Percentiles rank a stretch among this genome's conserved stretches.
Evolutionary conservation across 2,113 vertebrate species (phyloP).

Genomic region (Pituophis catenifer): DNA sequence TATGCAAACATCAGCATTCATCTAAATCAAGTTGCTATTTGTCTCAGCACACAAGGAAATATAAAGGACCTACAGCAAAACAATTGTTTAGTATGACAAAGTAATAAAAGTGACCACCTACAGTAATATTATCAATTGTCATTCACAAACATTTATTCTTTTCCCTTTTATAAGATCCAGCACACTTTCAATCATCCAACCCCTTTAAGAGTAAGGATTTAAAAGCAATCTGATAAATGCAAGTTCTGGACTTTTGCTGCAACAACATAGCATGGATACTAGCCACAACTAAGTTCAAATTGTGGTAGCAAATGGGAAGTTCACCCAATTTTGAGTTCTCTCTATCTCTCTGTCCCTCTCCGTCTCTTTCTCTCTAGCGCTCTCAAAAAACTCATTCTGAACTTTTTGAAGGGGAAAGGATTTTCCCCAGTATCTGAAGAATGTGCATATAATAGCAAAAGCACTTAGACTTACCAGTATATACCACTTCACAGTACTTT

Average conservation of each 20-base stretch:
- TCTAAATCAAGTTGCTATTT: neutral
- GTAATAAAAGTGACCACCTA: neutral
- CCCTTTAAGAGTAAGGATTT: neutral
- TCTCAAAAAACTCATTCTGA: neutral
- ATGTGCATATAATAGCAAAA: too few species aligned
- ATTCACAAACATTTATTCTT: neutral
- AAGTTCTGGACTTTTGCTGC: neutral
- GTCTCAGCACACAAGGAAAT: neutral
- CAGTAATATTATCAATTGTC: neutral
- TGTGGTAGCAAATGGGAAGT: neutral
- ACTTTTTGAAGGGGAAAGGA: neutral
- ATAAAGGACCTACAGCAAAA: neutral
- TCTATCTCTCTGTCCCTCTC: neutral
- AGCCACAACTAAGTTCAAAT: neutral
- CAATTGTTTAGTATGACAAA: neutral
- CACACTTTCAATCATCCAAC: neutral
- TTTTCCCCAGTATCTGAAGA: too few species aligned
- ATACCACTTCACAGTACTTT: too few species aligned
- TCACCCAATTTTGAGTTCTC: neutral
- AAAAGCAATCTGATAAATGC: neutral
- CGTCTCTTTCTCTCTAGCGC: too few species aligned
- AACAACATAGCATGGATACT: neutral
- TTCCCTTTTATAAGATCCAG: neutral
- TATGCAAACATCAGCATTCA: neutral
- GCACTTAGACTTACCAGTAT: too few species aligned